These are phyloP conservation scores for Parnassius smintheus DNA, from an alignment of 2,888 invertebrate genomes.

Conservation along the genomic window DNA sequence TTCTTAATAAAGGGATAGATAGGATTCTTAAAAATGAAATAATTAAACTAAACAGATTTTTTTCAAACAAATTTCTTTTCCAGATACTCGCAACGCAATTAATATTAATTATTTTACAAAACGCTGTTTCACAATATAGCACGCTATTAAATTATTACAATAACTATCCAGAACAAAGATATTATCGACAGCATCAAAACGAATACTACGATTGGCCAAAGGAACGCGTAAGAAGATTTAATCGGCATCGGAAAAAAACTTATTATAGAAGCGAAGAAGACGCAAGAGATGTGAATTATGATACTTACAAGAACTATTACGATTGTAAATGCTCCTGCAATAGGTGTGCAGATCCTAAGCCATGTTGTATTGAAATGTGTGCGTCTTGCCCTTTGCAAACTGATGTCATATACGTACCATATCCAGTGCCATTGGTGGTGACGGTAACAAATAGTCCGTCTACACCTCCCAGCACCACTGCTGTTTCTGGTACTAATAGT, in stretches of 20 bases:
- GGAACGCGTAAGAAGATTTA: constrained; percentile 3
- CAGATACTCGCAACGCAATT: constrained; percentile 12
- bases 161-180: constrained; percentile 8
- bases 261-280: constrained; percentile 7
- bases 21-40: too few relatives aligned
- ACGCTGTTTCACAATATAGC: constrained; percentile 3
- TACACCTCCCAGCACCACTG: neutral
- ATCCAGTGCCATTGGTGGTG: constrained; percentile 26
- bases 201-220: constrained; percentile 14
- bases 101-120: constrained; percentile 10
- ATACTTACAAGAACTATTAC: neutral
- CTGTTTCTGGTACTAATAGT: neutral
- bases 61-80: neutral
- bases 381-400: neutral
- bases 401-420: constrained; percentile 30
- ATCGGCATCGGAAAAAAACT: constrained; percentile 11
- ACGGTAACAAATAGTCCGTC: neutral
- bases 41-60: too few relatives aligned
- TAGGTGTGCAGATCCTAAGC: constrained; percentile 23
- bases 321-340: constrained; percentile 28
- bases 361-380: constrained; percentile 25
- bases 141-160: constrained; percentile 2
- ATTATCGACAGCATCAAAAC: constrained; percentile 1
- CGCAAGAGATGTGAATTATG: neutral
- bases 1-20: too few relatives aligned